Conservation (phyloP, 2,113 vertebrate species). For the Polypterus senegalus region DNA sequence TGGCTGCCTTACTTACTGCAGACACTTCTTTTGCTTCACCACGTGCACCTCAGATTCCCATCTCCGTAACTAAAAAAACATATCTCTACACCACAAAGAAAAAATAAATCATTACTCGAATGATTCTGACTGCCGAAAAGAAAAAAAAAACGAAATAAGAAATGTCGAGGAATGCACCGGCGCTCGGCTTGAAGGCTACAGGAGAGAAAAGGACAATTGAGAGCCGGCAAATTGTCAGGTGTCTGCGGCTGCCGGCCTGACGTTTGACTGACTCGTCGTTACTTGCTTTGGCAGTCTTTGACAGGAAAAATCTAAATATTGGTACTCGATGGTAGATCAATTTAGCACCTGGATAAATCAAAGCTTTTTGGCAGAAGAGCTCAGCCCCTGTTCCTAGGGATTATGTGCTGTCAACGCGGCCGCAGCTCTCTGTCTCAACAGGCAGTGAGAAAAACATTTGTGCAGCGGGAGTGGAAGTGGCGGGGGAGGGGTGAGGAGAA, state of each 20-base stretch:
- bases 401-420: not conserved
- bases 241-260: not conserved
- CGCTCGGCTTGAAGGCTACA: not conserved
- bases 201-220: not conserved
- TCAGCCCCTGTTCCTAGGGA: not conserved
- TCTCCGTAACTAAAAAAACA: too few relatives aligned
- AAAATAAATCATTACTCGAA: slow-evolving; percentile 1
- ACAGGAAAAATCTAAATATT: not conserved
- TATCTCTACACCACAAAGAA: not conserved
- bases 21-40: too few relatives aligned
- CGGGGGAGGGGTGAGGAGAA: too few relatives aligned
- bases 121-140: not conserved
- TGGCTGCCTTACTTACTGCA: too few relatives aligned
- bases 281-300: not conserved
- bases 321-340: not conserved
- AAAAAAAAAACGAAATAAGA: too few relatives aligned
- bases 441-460: too few relatives aligned
- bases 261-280: slow-evolving; percentile 4
- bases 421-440: too few relatives aligned
- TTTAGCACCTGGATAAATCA: not conserved
- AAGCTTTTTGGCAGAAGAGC: not conserved
- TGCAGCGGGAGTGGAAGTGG: too few relatives aligned
- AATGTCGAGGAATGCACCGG: not conserved
- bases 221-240: not conserved
- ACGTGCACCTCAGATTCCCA: too few relatives aligned